Base-by-base conservation (phyloP, 2,797 vertebrate species). In the Pseudocheirus occidentalis region DNA sequence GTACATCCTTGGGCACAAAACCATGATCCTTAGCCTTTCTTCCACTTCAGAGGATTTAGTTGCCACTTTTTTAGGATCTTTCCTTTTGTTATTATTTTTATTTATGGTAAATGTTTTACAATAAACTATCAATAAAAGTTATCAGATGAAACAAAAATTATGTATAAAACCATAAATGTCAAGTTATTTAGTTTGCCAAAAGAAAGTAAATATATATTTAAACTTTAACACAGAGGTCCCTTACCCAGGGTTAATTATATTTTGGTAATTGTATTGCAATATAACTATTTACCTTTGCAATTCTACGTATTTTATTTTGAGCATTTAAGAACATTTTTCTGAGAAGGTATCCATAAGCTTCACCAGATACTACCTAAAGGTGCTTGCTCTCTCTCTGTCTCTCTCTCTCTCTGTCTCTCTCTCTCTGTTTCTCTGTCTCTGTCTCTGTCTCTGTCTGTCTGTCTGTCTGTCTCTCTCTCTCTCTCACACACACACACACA, bases 11-110 rank as follows among this genome's bases (percentile, higher is more conserved):
- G 50, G 56, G 18, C n/a, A 57, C 62, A 94, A 90, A 62, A 93
- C 94, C 46, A 73, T 81, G 54, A 40, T 91, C 57, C 34, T 95
- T 95, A 95, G 73, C 54, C 92, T 55, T 66, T 24, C 94, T 96
- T 4, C 73, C 92, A 5, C 95, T 66, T 90, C 7, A 90, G 16
- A 92, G 55, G 92, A 95, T 46, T 92, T 97, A 56, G 13, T 58
- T 96, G 92, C n/a, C 92, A 62, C 40, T 0, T 81, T 81, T 46
- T 81, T 24, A 46, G 62, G n/a, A 7, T 2, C 66, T 46, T 46
- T 81, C 2, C 31, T 66, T 81, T 24, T 46, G 66, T 46, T 81
- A 24, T 81, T 46, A 46, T 46, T 40, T 66, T 81, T 46, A 46
- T 46, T 81, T 81, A 81, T 24, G 3, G 18, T 46, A 81, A 46